Conservation (phyloP, 2,113 vertebrate genomes). For the Dicentrarchus labrax region DNA sequence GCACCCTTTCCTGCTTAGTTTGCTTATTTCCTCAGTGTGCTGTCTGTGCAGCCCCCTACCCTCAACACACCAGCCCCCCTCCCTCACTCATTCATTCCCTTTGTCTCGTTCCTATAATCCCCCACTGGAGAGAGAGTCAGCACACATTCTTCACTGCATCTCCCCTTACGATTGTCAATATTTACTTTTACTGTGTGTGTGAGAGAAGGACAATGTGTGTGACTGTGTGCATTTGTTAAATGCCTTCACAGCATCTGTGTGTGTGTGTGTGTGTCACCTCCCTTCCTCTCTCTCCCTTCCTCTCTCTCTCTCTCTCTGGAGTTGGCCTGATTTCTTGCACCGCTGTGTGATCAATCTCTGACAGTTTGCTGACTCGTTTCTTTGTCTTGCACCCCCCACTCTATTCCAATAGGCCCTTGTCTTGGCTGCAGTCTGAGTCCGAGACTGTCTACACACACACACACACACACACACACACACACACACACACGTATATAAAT, state of each 20-base stretch:
- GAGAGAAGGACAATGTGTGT: constrained; percentile 35
- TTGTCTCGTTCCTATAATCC: constrained; percentile 56
- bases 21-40: not conserved
- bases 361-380: constrained; percentile 72
- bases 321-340: constrained; percentile 61
- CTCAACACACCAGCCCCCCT: not conserved
- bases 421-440: constrained; percentile 61
- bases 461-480: constrained; percentile 8
- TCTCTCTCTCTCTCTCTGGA: constrained; percentile 14
- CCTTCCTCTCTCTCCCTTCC: not conserved
- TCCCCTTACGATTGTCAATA: constrained; percentile 63
- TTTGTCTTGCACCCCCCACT: constrained; percentile 61
- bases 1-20: not conserved
- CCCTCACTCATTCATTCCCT: constrained; percentile 32
- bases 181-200: constrained; percentile 65
- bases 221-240: constrained; percentile 36
- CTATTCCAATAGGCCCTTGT: constrained; percentile 29
- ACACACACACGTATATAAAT: constrained; percentile 1
- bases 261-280: constrained; percentile 9
- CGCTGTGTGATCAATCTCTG: constrained; percentile 65
- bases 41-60: not conserved
- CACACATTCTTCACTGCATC: constrained; percentile 47
- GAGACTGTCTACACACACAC: constrained; percentile 34
- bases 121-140: constrained; percentile 6
- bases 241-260: constrained; percentile 36